phyloP scores from a whole-genome alignment of 2,888 invertebrate species.

The Erynnis tages region DNA sequence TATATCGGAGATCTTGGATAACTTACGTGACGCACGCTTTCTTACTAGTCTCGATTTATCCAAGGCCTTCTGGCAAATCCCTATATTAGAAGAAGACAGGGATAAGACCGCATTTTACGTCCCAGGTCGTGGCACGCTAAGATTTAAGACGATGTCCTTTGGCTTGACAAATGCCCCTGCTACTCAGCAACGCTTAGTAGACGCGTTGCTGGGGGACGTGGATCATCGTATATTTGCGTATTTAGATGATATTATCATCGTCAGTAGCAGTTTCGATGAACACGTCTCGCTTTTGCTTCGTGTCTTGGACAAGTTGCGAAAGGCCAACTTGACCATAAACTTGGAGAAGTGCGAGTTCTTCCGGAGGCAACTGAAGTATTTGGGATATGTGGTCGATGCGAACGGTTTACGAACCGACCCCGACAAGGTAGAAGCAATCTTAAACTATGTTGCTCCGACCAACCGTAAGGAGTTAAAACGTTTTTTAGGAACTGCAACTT shows the following conservation, averaged over 20 bases:
- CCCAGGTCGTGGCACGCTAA: neutral
- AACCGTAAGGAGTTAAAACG: conserved; percentile 31
- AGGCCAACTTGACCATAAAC: conserved; percentile 34
- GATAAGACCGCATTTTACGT: neutral
- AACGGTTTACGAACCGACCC: conserved; percentile 36
- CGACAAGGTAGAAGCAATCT: conserved; percentile 35
- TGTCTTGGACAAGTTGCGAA: conserved; percentile 29
- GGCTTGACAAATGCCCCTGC: neutral
- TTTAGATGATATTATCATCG: neutral
- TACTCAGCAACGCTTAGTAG: neutral
- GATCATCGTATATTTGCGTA: neutral
- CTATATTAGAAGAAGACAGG: neutral
- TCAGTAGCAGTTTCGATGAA: neutral
- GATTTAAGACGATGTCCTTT: neutral
- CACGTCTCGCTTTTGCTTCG: conserved; percentile 1
- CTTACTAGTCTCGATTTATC: neutral
- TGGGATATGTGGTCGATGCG: conserved; percentile 37
- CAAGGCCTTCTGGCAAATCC: too few species aligned
- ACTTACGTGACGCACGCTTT: neutral
- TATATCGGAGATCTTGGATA: neutral
- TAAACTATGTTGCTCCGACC: conserved; percentile 33
- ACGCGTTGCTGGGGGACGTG: neutral
- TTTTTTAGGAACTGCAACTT: conserved; percentile 34
- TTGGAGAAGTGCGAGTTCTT: conserved; percentile 33
- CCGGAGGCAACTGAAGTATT: conserved; percentile 29